Evolutionary conservation across 2,888 invertebrate species (phyloP).

Genomic region (Zele albiditarsus): DNA sequence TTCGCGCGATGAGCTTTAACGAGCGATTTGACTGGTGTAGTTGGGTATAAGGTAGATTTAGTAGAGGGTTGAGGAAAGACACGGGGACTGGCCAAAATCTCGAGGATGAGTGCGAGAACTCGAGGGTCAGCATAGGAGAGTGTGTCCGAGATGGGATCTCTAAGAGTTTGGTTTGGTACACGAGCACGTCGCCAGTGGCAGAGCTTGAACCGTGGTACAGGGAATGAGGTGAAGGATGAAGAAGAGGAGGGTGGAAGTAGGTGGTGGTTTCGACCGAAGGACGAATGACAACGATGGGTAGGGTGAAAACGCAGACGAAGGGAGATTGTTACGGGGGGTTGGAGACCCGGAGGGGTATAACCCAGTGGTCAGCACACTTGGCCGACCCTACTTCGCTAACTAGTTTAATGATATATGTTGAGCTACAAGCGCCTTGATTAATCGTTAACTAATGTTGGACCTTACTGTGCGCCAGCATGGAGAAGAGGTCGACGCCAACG

Average conservation of each 20-base stretch:
- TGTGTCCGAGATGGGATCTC: slow-evolving; percentile 57
- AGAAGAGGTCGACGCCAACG: slow-evolving; percentile 43
- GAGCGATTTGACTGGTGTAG: slow-evolving; percentile 58
- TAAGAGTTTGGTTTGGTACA: slow-evolving; percentile 70
- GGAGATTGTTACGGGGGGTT: slow-evolving; percentile 56
- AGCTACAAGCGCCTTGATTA: slow-evolving; percentile 74
- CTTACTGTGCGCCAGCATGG: slow-evolving; percentile 67
- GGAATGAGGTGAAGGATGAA: slow-evolving; percentile 45
- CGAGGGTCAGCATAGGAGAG: slow-evolving; percentile 46
- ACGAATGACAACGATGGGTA: slow-evolving; percentile 28
- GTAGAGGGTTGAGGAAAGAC: slow-evolving; percentile 28
- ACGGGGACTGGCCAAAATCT: slow-evolving; percentile 43
- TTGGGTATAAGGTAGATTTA: not conserved
- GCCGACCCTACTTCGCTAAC: slow-evolving; percentile 73
- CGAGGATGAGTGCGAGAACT: slow-evolving; percentile 60
- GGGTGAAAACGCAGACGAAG: slow-evolving; percentile 47
- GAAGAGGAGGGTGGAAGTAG: slow-evolving; percentile 37
- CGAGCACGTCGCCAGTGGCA: slow-evolving; percentile 66
- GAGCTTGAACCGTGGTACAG: slow-evolving; percentile 21
- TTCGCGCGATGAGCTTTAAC: slow-evolving; percentile 57
- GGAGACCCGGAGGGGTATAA: slow-evolving; percentile 48
- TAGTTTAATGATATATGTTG: slow-evolving; percentile 74
- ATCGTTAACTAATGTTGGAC: slow-evolving; percentile 74
- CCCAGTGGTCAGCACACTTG: slow-evolving; percentile 73
- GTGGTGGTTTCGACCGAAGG: slow-evolving; percentile 22